A percentile compares a stretch with the other conserved stretches of the same genome.
These are phyloP conservation scores for Lathronympha strigana DNA, from an alignment of 2,888 invertebrate genomes.

Conservation along the genomic window DNA sequence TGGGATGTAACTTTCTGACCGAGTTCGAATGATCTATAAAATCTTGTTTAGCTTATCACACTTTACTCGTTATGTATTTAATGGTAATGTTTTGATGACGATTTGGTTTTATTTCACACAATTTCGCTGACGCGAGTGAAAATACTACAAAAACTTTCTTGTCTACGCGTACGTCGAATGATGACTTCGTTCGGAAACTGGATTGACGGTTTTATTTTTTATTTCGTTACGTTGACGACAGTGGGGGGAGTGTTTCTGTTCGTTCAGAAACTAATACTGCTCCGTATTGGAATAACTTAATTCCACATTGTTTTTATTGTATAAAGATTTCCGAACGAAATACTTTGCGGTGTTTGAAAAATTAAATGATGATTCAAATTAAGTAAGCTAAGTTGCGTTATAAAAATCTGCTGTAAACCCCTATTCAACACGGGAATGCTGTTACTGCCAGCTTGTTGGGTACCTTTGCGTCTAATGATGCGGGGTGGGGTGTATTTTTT, in stretches of 20 bases:
- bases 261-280: conserved; percentile 30
- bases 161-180: conserved; percentile 46
- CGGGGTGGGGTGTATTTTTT: too few species aligned
- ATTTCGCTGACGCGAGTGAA: conserved; percentile 46
- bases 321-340: conserved; percentile 4
- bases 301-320: too few species aligned
- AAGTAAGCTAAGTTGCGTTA: too few species aligned
- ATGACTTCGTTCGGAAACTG: conserved; percentile 52
- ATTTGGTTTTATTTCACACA: conserved; percentile 49
- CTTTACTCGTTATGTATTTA: neutral
- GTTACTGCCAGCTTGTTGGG: too few species aligned
- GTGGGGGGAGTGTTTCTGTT: conserved; percentile 22
- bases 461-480: too few species aligned
- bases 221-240: neutral
- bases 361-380: too few species aligned
- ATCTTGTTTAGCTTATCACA: conserved; percentile 12
- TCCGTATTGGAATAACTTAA: too few species aligned
- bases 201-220: conserved; percentile 12
- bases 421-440: too few species aligned
- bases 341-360: too few species aligned
- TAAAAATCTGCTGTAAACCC: too few species aligned
- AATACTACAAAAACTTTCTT: conserved; percentile 25
- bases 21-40: conserved; percentile 25
- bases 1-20: conserved; percentile 42
- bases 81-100: neutral